Percentiles rank a stretch among this genome's conserved stretches.
phyloP scores from a whole-genome alignment of 64 coral and sea anemone genomes.

The Montipora cactus region DNA sequence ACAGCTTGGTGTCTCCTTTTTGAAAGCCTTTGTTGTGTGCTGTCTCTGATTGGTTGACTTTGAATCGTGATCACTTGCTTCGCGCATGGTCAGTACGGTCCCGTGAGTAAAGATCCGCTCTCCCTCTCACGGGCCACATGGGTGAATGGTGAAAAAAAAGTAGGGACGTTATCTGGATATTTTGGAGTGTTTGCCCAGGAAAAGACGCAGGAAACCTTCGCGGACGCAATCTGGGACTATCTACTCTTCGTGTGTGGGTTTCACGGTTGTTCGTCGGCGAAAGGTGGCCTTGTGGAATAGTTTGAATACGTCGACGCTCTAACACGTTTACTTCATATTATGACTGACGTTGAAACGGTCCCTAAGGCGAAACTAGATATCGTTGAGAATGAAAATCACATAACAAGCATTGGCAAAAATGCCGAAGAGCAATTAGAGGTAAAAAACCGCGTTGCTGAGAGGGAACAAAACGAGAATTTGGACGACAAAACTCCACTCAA shows the following conservation, averaged over 20 bases:
- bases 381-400: constrained; percentile 55
- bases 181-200: constrained; percentile 33
- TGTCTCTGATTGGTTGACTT: constrained; percentile 2
- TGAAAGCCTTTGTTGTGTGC: not conserved
- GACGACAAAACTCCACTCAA: constrained; percentile 19
- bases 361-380: constrained; percentile 68
- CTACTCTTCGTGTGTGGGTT: constrained; percentile 68
- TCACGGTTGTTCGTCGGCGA: constrained; percentile 83
- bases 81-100: constrained; percentile 63
- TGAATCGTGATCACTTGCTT: constrained; percentile 36
- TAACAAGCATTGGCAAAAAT: constrained; percentile 46
- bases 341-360: constrained; percentile 78
- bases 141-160: constrained; percentile 72
- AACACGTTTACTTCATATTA: constrained; percentile 81
- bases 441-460: constrained; percentile 2
- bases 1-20: constrained; percentile 11
- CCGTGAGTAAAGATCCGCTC: not conserved
- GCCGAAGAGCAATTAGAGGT: constrained; percentile 28
- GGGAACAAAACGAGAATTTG: constrained; percentile 14
- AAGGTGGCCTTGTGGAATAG: constrained; percentile 78
- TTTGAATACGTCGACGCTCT: constrained; percentile 68
- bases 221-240: constrained; percentile 77
- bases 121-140: constrained; percentile 81
- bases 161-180: constrained; percentile 36
- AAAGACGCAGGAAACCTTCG: constrained; percentile 75